Conservation (phyloP, 2,113 vertebrate species). For the Salvelinus namaycush region DNA sequence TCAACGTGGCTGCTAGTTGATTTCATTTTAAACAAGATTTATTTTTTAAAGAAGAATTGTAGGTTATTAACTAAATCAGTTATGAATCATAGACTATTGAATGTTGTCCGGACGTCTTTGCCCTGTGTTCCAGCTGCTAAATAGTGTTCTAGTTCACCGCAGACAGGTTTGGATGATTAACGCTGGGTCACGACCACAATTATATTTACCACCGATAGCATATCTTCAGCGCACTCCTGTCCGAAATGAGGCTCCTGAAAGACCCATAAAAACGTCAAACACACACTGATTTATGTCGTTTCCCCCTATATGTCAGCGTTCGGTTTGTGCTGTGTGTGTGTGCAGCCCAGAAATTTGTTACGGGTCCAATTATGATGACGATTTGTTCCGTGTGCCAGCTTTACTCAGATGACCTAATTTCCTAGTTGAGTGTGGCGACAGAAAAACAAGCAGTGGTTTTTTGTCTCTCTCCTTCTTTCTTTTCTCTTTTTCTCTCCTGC, state of each 20-base stretch:
- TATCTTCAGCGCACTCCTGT: conserved; percentile 63
- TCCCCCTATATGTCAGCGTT: conserved; percentile 16
- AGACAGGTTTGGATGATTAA: conserved; percentile 52
- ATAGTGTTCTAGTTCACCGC: neutral
- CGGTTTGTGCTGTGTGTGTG: conserved; percentile 30
- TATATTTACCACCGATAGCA: conserved; percentile 64
- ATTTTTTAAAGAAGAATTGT: too few relatives aligned
- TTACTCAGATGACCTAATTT: conserved; percentile 75
- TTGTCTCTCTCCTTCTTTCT: neutral
- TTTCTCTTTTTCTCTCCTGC: conserved; percentile 43
- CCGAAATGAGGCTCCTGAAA: conserved; percentile 65
- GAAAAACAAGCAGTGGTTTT: conserved; percentile 19
- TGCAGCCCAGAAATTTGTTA: conserved; percentile 59
- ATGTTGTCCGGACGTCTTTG: too few relatives aligned
- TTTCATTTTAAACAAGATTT: too few relatives aligned
- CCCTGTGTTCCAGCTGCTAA: too few relatives aligned
- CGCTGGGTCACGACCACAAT: conserved; percentile 69
- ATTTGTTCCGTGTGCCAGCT: conserved; percentile 68
- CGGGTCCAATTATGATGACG: conserved; percentile 72
- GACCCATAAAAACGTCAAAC: conserved; percentile 64
- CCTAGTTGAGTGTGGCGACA: conserved; percentile 42
- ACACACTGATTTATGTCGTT: conserved; percentile 57
- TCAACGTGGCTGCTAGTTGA: too few relatives aligned
- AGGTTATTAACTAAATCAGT: too few relatives aligned
- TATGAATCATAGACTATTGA: too few relatives aligned